Base-by-base conservation (phyloP, 2,888 invertebrate genomes). In the Meiosimyza decipiens region DNA sequence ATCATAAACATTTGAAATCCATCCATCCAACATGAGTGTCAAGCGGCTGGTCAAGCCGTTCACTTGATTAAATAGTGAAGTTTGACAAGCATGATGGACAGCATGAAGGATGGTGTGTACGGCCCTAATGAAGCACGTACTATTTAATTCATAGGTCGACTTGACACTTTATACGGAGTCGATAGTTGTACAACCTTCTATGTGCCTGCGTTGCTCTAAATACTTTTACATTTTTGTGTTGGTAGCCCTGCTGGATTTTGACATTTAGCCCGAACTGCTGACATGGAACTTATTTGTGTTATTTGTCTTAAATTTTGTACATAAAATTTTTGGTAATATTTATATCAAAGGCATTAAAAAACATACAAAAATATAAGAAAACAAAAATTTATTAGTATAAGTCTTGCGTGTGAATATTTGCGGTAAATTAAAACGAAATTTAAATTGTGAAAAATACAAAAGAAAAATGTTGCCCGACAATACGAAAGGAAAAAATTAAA, bases 251-350 rank as follows among this genome's bases (percentile, higher is more conserved):
- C 18, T 6, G 2, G 11, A 18, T 16, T 68, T 68, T 59, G 68
- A 68, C 57, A 68, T 68, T 47, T 68, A 22, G 49, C 54, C 18
- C 40, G 52, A 60, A 70, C 78, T 82, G 82, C 81, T 82, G 82
- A 81, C 82, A 82, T 82, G 80, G 82, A 82, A 79, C 73, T 79
- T 79, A 80, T 78, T 78, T 78, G 78, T 77, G 77, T 82, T 79
- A 76, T 77, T 76, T 79, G 77, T 77, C 74, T 75, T 73, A 77
- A 78, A 78, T 78, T 79, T 80, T 79, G 78, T 79, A 75, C 78
- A 76, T 77, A 75, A 77, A 80, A 76, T 76, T 79, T 78, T 78
- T 80, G 81, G 81, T 80, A 81, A 79, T 71, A 71, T 71, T 57
- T 57, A 12, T 12, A 50, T 68, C 50, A 64, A 51, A 63, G 57